Conservation (phyloP, 2,888 invertebrate species). For the Mesorhabditis spiculigera region DNA sequence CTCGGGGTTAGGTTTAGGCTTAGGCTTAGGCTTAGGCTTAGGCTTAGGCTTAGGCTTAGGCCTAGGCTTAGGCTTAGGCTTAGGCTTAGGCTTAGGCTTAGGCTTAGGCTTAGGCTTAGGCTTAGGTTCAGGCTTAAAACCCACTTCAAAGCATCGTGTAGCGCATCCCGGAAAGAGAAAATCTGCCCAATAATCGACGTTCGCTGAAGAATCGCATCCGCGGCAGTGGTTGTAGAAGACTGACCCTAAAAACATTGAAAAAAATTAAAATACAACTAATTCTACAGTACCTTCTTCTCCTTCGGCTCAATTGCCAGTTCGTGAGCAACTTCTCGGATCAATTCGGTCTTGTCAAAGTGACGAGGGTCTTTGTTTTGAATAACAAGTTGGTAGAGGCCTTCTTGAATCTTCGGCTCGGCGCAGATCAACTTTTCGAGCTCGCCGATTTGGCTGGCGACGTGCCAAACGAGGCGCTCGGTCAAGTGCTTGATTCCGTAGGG, state of each 20-base stretch:
- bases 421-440: constrained; percentile 74
- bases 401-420: constrained; percentile 62
- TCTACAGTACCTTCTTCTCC: constrained; percentile 21
- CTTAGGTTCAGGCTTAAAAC: constrained; percentile 8
- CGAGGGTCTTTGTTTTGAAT: constrained; percentile 83
- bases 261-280: neutral
- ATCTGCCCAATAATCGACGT: constrained; percentile 98
- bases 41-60: too few species aligned
- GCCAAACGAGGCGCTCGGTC: constrained; percentile 97
- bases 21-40: too few species aligned
- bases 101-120: constrained; percentile 9
- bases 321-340: constrained; percentile 89
- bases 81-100: neutral
- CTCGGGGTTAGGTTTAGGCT: too few species aligned
- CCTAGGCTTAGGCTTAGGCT: too few species aligned
- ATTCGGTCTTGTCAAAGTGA: constrained; percentile 95
- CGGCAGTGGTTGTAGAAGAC: constrained; percentile 26
- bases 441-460: constrained; percentile 93
- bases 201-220: constrained; percentile 75
- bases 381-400: constrained; percentile 84
- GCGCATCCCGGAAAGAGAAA: constrained; percentile 85
- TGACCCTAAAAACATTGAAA: neutral
- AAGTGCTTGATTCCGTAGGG: constrained; percentile 96
- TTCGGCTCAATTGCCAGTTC: constrained; percentile 30
- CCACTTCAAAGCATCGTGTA: constrained; percentile 82